phyloP scores from a whole-genome alignment of 2,888 invertebrate genomes.

The Phalera bucephala region DNA sequence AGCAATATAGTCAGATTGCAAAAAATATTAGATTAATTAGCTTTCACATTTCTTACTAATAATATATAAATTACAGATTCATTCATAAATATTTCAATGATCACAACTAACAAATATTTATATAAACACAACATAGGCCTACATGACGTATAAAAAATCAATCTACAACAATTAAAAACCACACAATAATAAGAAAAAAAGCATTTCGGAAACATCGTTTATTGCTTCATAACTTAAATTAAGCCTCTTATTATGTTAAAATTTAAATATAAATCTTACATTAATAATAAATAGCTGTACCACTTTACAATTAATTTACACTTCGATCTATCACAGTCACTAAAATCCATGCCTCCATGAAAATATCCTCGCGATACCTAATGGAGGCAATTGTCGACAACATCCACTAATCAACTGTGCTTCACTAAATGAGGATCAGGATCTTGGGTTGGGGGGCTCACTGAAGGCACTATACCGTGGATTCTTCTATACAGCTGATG shows the following conservation, averaged over 20 bases:
- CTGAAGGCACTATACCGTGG: constrained; percentile 63
- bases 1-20: too few species aligned
- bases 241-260: constrained; percentile 68
- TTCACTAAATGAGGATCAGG: constrained; percentile 74
- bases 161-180: constrained; percentile 3
- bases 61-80: too few species aligned
- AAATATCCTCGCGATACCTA: constrained; percentile 27
- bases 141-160: not conserved
- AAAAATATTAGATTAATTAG: too few species aligned
- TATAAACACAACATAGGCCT: not conserved
- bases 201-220: constrained; percentile 54
- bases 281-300: constrained; percentile 77
- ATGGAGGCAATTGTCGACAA: constrained; percentile 12
- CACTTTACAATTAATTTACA: constrained; percentile 67
- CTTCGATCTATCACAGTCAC: constrained; percentile 67
- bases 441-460: constrained; percentile 54
- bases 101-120: too few species aligned
- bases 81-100: too few species aligned
- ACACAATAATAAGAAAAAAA: constrained; percentile 17
- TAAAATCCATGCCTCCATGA: constrained; percentile 11
- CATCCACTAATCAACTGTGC: constrained; percentile 74
- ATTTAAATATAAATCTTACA: constrained; percentile 69
- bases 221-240: constrained; percentile 69
- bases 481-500: constrained; percentile 73
- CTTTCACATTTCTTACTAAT: too few species aligned